Conservation (phyloP, 2,888 invertebrate genomes). For the Dryobota labecula region DNA sequence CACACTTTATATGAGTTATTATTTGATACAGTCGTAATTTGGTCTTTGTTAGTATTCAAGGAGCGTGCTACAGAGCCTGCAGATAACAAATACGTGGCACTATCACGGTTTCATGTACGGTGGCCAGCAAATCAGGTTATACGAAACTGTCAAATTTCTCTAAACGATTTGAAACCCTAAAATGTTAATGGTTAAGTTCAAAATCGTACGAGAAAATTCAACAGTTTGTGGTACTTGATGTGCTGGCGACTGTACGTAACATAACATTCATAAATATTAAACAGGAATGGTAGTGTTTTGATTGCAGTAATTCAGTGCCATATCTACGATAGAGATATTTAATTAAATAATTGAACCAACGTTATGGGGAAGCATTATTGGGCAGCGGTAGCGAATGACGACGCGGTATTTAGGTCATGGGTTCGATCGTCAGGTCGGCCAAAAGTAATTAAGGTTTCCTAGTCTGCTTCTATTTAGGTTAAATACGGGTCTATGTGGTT, state of each 20-base stretch:
- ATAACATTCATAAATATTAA: conserved; percentile 39
- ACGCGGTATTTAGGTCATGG: conserved; percentile 38
- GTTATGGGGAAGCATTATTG: conserved; percentile 32
- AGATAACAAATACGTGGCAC: conserved; percentile 52
- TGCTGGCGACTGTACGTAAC: no score
- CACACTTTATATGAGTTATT: conserved; percentile 57
- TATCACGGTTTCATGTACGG: conserved; percentile 40
- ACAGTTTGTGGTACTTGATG: no score
- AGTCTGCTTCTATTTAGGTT: background rate
- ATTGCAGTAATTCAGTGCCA: conserved; percentile 28
- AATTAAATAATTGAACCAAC: conserved; percentile 44
- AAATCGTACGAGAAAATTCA: no score
- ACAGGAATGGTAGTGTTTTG: conserved; percentile 29
- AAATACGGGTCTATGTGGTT: background rate
- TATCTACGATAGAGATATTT: conserved; percentile 48
- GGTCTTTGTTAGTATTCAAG: conserved; percentile 51
- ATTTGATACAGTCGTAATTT: conserved; percentile 57
- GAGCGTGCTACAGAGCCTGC: conserved; percentile 53
- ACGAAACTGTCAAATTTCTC: no score
- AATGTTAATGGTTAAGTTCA: no score
- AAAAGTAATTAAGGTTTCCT: conserved; percentile 31
- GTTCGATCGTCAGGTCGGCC: conserved; percentile 17
- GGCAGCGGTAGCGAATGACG: conserved; percentile 26
- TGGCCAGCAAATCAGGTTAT: no score
- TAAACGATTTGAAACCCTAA: no score